Evolutionary conservation across 2,888 invertebrate species (phyloP).

Genomic region (Scaptomyza parva): DNA sequence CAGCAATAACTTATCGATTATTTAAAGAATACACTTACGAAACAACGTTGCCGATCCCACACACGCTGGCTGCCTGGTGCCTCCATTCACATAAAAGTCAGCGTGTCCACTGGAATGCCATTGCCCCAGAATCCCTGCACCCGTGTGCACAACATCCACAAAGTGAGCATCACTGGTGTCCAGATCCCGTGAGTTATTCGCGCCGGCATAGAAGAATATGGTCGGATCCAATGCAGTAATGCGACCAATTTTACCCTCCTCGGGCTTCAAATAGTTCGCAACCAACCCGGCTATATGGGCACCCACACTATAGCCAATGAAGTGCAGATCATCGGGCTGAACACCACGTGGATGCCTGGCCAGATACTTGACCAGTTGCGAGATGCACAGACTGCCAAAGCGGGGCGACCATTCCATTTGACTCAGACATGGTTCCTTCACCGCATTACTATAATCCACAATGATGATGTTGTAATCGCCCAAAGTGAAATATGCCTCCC

Average conservation of each 20-base stretch:
- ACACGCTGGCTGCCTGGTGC: constrained; percentile 95
- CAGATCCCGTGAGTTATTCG: constrained; percentile 91
- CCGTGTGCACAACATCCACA: constrained; percentile 93
- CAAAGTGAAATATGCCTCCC: constrained; percentile 91
- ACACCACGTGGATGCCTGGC: constrained; percentile 91
- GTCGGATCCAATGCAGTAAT: constrained; percentile 95
- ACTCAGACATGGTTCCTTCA: constrained; percentile 92
- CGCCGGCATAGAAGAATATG: constrained; percentile 93
- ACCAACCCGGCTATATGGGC: constrained; percentile 94
- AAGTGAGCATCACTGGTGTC: constrained; percentile 93
- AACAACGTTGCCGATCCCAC: constrained; percentile 92
- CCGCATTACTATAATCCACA: constrained; percentile 92
- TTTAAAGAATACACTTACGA: constrained; percentile 87
- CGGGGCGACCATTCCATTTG: constrained; percentile 90
- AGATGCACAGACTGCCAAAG: constrained; percentile 90
- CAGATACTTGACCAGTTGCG: constrained; percentile 92
- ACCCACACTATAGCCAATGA: constrained; percentile 94
- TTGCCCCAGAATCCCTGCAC: constrained; percentile 94
- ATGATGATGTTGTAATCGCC: constrained; percentile 94
- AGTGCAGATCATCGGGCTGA: constrained; percentile 90
- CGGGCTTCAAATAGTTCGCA: constrained; percentile 89
- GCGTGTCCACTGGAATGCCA: constrained; percentile 96
- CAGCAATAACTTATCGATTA: not conserved
- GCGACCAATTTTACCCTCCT: constrained; percentile 91
- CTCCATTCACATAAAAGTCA: constrained; percentile 94